Evolutionary conservation across 2,888 invertebrate species (phyloP).

Genomic region (Notocelia uddmanniana): DNA sequence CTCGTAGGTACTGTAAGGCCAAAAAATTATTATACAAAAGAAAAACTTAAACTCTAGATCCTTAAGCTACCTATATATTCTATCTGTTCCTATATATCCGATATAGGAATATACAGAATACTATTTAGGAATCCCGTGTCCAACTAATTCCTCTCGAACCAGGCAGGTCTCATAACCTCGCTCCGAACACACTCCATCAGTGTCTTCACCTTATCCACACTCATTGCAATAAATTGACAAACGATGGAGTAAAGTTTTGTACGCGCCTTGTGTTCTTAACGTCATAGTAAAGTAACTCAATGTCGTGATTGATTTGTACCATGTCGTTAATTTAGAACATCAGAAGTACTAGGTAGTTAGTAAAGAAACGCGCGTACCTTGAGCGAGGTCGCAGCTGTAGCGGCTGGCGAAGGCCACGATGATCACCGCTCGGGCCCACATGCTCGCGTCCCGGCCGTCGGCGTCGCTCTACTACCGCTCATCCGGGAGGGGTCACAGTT

Average conservation of each 20-base stretch:
- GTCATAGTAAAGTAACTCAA: not conserved
- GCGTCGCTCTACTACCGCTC: slow-evolving; percentile 23
- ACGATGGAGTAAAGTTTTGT: not conserved
- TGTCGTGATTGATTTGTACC: slow-evolving; percentile 1
- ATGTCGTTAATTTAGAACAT: not conserved
- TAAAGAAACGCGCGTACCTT: slow-evolving; percentile 12
- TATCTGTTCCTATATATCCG: too few species aligned
- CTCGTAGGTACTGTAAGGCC: too few species aligned
- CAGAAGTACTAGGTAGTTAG: not conserved
- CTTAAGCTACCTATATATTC: too few species aligned
- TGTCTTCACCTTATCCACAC: too few species aligned
- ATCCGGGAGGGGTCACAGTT: slow-evolving; percentile 43
- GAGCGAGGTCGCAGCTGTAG: slow-evolving; percentile 10
- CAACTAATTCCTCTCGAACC: too few species aligned
- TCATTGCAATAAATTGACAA: not conserved
- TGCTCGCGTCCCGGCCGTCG: slow-evolving; percentile 32
- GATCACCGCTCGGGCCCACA: slow-evolving; percentile 25
- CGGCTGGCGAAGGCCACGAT: slow-evolving; percentile 5
- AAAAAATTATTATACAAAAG: too few species aligned
- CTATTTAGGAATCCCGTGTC: too few species aligned
- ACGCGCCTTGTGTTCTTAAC: not conserved
- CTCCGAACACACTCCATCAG: too few species aligned
- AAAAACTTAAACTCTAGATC: too few species aligned
- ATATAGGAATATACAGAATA: too few species aligned
- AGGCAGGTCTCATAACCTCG: too few species aligned